Evolutionary conservation across 2,797 vertebrate species (phyloP).

Genomic region (Smutsia temminckii): DNA sequence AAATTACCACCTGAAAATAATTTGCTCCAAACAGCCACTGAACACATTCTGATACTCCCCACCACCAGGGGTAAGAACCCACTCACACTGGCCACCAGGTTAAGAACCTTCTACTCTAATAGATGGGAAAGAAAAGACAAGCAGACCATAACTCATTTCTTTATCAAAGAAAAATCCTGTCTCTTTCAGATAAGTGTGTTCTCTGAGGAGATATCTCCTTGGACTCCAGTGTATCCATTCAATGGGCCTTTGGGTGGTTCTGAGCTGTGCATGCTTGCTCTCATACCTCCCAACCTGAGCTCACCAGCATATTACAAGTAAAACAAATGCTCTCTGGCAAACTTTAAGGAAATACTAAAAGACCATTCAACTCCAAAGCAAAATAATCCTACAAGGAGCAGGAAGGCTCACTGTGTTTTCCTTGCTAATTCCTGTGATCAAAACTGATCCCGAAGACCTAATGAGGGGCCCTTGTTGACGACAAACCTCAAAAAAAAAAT

Average conservation of each 20-base stretch:
- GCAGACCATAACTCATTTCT: background rate
- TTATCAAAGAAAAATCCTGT: background rate
- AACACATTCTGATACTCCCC: background rate
- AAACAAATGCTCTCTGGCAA: background rate
- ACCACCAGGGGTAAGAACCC: background rate
- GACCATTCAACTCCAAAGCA: background rate
- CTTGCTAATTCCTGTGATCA: background rate
- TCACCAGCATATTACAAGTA: background rate
- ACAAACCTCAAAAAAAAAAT: background rate
- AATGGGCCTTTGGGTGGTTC: background rate
- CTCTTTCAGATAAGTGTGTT: background rate
- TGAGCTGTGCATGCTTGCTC: rapidly evolving
- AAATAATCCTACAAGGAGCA: background rate
- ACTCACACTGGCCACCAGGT: background rate
- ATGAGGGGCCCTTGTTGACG: background rate
- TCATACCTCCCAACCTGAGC: background rate
- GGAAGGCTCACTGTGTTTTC: background rate
- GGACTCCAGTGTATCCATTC: background rate
- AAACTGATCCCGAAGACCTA: background rate
- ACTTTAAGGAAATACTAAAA: background rate
- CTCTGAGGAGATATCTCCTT: background rate
- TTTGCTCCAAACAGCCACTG: background rate
- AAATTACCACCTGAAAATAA: background rate
- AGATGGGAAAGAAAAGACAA: background rate
- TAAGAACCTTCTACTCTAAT: background rate